phyloP scores from a whole-genome alignment of 30 jellyfish, hydroid and myxozoan genomes.

The Aurelia sp. region DNA sequence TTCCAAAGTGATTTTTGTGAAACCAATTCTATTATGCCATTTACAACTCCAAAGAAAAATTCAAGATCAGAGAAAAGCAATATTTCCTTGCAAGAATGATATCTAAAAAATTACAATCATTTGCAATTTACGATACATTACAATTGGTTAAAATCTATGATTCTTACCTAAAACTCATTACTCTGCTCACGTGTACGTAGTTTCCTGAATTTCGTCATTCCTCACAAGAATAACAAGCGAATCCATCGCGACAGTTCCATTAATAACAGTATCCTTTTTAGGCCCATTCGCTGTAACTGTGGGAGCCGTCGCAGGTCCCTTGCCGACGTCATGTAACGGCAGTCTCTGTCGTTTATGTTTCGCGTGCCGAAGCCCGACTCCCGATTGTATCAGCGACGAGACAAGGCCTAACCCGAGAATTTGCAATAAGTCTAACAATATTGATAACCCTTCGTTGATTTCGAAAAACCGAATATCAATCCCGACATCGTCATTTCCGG shows the following conservation, averaged over 20 bases:
- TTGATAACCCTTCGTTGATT: slow-evolving; percentile 22
- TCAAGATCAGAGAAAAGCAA: no score
- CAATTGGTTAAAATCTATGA: no score
- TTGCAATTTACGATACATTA: no score
- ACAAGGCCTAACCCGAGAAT: slow-evolving; percentile 60
- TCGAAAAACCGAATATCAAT: slow-evolving; percentile 43
- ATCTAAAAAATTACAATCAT: no score
- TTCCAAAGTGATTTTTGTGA: no score
- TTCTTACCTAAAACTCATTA: neutral
- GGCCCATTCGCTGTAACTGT: slow-evolving; percentile 41
- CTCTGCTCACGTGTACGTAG: slow-evolving; percentile 2
- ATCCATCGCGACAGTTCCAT: slow-evolving; percentile 68
- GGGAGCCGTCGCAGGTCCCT: neutral
- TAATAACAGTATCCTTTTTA: neutral
- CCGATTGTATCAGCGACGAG: slow-evolving; percentile 68
- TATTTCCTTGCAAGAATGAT: no score
- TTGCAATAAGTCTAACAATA: slow-evolving; percentile 45
- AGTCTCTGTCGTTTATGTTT: slow-evolving; percentile 61
- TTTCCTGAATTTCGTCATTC: slow-evolving; percentile 21
- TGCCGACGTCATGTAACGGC: slow-evolving; percentile 15
- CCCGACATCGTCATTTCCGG: slow-evolving; percentile 48
- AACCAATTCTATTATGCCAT: no score
- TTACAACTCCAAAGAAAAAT: no score
- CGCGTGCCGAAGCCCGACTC: slow-evolving; percentile 48
- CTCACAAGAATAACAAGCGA: slow-evolving; percentile 61